Base-by-base conservation (phyloP, 2,797 vertebrate genomes). In the Diglossa cyanea region DNA sequence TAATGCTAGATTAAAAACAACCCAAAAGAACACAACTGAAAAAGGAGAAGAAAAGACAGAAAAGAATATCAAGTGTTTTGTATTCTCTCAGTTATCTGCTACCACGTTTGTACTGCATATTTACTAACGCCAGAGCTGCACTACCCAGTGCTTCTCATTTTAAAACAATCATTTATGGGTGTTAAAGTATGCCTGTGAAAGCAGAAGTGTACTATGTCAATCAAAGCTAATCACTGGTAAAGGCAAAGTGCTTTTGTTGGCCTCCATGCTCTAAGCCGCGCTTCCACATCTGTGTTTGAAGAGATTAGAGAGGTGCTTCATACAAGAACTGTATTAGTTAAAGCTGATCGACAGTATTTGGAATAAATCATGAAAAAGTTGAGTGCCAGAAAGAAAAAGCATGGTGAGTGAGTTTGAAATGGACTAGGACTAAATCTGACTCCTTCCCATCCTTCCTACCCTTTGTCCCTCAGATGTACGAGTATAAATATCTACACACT, bases 231-330 rank as follows among this genome's bases (percentile, higher is more conserved):
- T 98, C 98, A 98, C 97, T 97, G 96, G 97, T 97, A 98, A 97
- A 98, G 97, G 98, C 97, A 97, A 97, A 98, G 97, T 97, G 97
- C 97, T 98, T 98, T 98, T 97, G 97, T 97, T 98, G 97, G 97
- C 97, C 97, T 98, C 97, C 97, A 97, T 98, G 97, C 97, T 97
- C 98, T 98, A 97, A 98, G 97, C 97, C 11, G 94, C 10, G 47
- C 97, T 98, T 98, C 98, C 97, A 97, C 98, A 98, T 98, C 98
- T 98, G 97, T 98, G 97, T 98, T 98, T 98, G 97, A 98, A 97
- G 98, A 98, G 98, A 98, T 98, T 98, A 98, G 97, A 98, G 97
- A 97, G 97, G 97, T 98, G 97, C 97, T 97, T 98, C 97, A 97
- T 98, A 98, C 96, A 97, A 98, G 98, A 97, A 98, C 97, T 98